Conservation (phyloP, 2,113 vertebrate genomes). For the Hucho hucho region DNA sequence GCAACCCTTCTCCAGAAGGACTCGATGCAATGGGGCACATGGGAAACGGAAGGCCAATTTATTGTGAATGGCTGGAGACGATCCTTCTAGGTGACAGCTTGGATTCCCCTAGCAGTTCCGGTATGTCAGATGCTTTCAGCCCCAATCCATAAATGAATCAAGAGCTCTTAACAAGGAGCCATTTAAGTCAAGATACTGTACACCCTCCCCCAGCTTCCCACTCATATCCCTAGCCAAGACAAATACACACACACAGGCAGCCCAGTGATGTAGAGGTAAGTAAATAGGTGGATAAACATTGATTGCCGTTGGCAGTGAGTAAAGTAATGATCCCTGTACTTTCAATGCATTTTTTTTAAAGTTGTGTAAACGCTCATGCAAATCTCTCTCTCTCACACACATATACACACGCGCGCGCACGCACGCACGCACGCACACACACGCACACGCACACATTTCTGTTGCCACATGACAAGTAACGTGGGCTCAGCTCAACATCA, state of each 20-base stretch:
- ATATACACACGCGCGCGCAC: not conserved
- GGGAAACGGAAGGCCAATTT: slow-evolving; percentile 13
- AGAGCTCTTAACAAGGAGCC: slow-evolving; percentile 34
- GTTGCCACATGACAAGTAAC: too few species aligned
- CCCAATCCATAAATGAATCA: slow-evolving; percentile 39
- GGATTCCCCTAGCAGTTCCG: slow-evolving; percentile 4
- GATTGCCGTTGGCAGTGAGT: too few species aligned
- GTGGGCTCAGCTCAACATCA: too few species aligned
- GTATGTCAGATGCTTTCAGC: slow-evolving; percentile 36
- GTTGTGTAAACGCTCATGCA: too few species aligned
- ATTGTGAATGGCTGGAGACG: slow-evolving; percentile 30
- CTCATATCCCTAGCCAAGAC: not conserved
- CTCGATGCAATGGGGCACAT: not conserved
- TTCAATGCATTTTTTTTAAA: too few species aligned
- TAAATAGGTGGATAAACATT: too few species aligned
- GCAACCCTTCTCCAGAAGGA: not conserved
- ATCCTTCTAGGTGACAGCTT: slow-evolving; percentile 6
- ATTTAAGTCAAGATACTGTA: not conserved
- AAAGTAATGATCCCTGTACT: too few species aligned
- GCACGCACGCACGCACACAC: not conserved
- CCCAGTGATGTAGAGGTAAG: too few species aligned
- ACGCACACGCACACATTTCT: too few species aligned
- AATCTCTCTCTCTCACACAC: too few species aligned
- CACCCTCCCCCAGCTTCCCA: not conserved
- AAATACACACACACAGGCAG: not conserved